Evolutionary conservation across 2,113 vertebrate species (phyloP), one percentile per base, ranked within the genome.

Genomic region (Anhinga anhinga): DNA sequence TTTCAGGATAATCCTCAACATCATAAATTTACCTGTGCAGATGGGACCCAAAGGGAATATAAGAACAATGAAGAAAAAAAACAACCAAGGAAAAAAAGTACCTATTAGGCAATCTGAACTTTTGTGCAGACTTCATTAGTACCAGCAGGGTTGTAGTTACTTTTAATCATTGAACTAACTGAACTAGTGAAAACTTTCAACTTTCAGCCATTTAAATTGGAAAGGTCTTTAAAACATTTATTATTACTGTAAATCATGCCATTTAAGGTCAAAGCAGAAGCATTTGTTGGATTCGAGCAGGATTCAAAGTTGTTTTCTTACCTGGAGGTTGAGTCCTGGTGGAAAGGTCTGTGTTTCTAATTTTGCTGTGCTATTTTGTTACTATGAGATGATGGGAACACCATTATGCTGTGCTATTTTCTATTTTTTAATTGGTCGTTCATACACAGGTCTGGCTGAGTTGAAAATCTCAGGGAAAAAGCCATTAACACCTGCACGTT

Each of bases 341-440:
- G 95, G 84, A 95, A 95, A 76, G 87, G 72, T 93, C 94, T 95
- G 96, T 90, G 97, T 97, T 96, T 97, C 96, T 93, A 97, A 97
- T 97, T 96, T 96, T 69, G 84, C 90, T 59, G 49, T 61, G 95
- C 78, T 90, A 63, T 94, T 96, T 88, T 67, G 92, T 96, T 90
- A 45, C 94, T 93, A 87, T 78, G 95, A 95, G 87, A 96, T 95
- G 96, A 96, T 96, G 96, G 89, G 95, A 97, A 97, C 95, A 96
- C 94, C 92, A 94, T 95, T 96, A 95, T 79, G 79, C 84, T 77
- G 53, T 73, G 86, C 90, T 91, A 93, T 96, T 96, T 93, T 97
- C 95, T 94, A 52, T 84, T 93, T 95, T 84, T 93, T 97, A 96
- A 96, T 97, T 97, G 96, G 91, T 66, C 11, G 53, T 58, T 94